Base-by-base conservation (phyloP, 1,140 invertebrate genomes). In the Schlechtendalia chinensis region DNA sequence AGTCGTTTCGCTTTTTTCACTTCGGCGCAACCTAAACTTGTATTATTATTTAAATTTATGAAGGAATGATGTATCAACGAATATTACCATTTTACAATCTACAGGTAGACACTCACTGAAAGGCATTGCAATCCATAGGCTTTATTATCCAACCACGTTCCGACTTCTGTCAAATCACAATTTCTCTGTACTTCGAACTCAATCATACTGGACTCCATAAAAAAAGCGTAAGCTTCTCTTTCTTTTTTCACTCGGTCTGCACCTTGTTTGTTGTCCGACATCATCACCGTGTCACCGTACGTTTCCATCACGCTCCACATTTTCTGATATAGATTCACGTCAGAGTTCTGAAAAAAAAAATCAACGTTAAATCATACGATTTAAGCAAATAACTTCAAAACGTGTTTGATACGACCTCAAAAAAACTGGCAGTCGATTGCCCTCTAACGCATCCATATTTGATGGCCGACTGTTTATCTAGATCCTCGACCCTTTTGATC, bases 301-400 rank as follows among this genome's bases (percentile, higher is more conserved):
- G 92, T 93, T 85, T 96, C 93, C 94, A 96, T 97, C 83, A 94
- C 94, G 1, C 93, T 92, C 94, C 93, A 96, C 94, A 96, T 96
- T 65, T 92, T 88, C 86, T 95, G 92, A 86, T 96, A 96, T 0
- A 90, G 89, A 0, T 91, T 89, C 24, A 91, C 17, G 93, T 95
- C 14, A 93, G 80, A 79, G 17, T 79, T 79, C 75, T 79, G 29
- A 67, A 45, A n/a, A 5, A 22, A 16, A 67, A 39, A 39, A 19
- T 39, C 29, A 19, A 12, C 5, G 32, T n/a, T n/a, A n/a, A n/a
- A n/a, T n/a, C n/a, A n/a, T n/a, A n/a, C n/a, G n/a, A n/a, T n/a
- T n/a, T n/a, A n/a, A n/a, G n/a, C n/a, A n/a, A n/a, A n/a, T n/a
- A n/a, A n/a, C n/a, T n/a, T n/a, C n/a, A n/a, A n/a, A n/a, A n/a